Percentiles rank a stretch among this genome's conserved stretches.
These are phyloP conservation scores for Linurgus olivaceus DNA, from an alignment of 2,797 vertebrate species.

Conservation along the genomic window DNA sequence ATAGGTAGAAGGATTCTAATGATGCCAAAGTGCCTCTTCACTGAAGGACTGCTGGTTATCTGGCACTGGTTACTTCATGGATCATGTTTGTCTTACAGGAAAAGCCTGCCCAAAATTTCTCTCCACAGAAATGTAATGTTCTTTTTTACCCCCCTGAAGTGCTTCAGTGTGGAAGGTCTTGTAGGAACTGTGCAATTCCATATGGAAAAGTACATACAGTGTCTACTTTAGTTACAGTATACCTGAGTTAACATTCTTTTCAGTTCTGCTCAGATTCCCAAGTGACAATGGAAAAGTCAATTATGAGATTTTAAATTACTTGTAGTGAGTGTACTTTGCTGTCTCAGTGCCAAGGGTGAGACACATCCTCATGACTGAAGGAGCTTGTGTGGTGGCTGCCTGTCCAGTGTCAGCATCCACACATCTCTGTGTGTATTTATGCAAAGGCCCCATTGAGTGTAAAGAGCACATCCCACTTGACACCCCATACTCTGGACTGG, in stretches of 20 bases:
- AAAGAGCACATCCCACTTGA: accelerated
- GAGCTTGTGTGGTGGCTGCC: background rate
- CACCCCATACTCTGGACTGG: background rate
- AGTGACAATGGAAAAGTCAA: background rate
- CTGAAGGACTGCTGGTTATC: background rate
- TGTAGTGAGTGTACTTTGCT: background rate
- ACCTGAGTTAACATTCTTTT: background rate
- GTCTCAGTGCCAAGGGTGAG: background rate
- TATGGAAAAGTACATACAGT: background rate
- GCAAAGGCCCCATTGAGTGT: background rate
- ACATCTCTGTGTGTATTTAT: background rate
- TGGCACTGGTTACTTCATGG: background rate
- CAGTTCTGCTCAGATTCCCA: background rate
- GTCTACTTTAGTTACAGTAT: background rate
- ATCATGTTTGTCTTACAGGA: background rate
- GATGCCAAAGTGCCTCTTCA: background rate
- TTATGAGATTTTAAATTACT: background rate
- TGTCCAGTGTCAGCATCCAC: background rate
- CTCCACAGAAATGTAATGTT: background rate
- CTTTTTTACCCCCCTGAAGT: accelerated
- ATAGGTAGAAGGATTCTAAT: background rate
- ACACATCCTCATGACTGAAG: background rate
- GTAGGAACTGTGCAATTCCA: background rate
- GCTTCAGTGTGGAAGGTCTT: background rate
- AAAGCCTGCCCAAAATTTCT: background rate